Base-by-base conservation (phyloP, 2,797 vertebrate genomes). In the Ceryle rudis region DNA sequence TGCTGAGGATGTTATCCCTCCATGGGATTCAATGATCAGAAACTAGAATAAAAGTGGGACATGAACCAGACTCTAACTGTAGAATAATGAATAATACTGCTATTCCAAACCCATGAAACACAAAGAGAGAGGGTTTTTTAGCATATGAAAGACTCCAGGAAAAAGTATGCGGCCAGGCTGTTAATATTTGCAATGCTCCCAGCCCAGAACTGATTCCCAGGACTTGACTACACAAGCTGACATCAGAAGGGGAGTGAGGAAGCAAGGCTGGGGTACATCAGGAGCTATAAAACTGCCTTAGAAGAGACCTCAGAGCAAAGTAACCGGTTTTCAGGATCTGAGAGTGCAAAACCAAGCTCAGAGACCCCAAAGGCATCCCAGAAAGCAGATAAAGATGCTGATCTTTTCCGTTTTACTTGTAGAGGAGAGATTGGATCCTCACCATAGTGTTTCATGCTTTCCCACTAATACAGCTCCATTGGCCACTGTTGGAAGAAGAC, bases 111-210 rank as follows among this genome's bases (percentile, higher is more conserved):
- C 31, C 80, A n/a, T 46, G 71, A 55, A 94, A 71, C 39, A 84
- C 70, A 93, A 81, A 85, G 35, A 78, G 44, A 77, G 61, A 86
- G 8, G 1, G 7, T 9, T 20, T 71, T 96, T 95, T 96, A 95
- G 83, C 91, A 90, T 86, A 94, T 96, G 93, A 96, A 96, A 96
- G 85, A 19, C 70, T 89, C 73, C 47, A 46, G 82, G 49, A 91
- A 93, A 83, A 86, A 39, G 33, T 31, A 84, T 41, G 60, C 74
- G 90, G 89, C 61, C 75, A 91, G 84, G 25, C 84, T 92, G 72
- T 6, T 94, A 82, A 55, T 61, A 73, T 86, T 44, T 69, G 35
- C 66, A 51, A 17, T 19, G 60, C 60, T 87, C 66, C 61, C 72
- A 22, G 84, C 89, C 91, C 72, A 61, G 84, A 96, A 78, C n/a